Evolutionary conservation across 2,888 invertebrate genomes (phyloP), one percentile per base, ranked within the genome.

Genomic region (Hydraecia micacea): DNA sequence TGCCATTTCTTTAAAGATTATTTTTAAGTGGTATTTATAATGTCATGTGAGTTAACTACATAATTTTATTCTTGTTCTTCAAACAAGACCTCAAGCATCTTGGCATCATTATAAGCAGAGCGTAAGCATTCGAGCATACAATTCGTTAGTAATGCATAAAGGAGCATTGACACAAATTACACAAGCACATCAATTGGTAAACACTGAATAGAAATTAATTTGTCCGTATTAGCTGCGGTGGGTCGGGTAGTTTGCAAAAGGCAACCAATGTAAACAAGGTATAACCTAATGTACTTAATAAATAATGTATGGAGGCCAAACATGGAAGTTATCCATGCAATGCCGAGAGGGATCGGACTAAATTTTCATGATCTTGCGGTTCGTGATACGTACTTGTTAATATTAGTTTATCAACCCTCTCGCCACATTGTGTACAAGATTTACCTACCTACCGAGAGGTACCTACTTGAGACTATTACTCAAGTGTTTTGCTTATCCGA

Each of bases 321-420:
- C 95, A 95, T 94, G 92, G 93, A 95, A 95, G 95, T 95, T 95
- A 95, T 94, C 93, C 94, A 93, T 92, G 90, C 93, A 92, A 92
- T 91, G 91, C 92, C 92, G 92, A 93, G 93, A 94, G 95, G 95
- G 95, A 94, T 95, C 93, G 91, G 91, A 93, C 93, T 93, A 95
- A 95, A 94, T 96, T 96, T 96, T 96, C 96, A 95, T 95, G 96
- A 96, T 96, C 94, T 93, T 96, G 96, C 95, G 96, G 96, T 96
- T 94, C 93, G 91, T 92, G 94, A 95, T 95, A 94, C 94, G 92
- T 93, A 94, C 95, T 92, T 93, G 95, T 94, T 96, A 95, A 95
- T 95, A 96, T 96, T 96, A 95, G 95, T 95, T 95, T 95, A 96
- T 95, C 94, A 94, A 94, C 95, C 95, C 93, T 91, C 91, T 89